Percentiles rank a stretch among this genome's conserved stretches.
phyloP scores from a whole-genome alignment of 2,113 vertebrate species.

The Cephalopterus ornatus region DNA sequence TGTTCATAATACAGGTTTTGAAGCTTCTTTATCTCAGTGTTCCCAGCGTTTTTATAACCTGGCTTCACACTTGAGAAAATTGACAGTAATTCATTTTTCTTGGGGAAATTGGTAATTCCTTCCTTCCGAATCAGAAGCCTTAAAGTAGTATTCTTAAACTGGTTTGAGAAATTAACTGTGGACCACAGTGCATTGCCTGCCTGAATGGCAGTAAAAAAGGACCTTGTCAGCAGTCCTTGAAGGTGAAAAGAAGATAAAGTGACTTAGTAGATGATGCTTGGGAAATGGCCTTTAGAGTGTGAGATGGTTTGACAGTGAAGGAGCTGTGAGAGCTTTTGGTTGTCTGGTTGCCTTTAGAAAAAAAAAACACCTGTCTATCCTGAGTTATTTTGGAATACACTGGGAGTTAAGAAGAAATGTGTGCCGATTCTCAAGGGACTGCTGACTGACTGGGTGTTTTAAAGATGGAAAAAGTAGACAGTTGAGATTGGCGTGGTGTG shows the following conservation, averaged over 20 bases:
- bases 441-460: not conserved
- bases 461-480: not conserved
- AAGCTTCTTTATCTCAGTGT: not conserved
- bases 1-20: not conserved
- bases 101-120: not conserved
- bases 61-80: not conserved
- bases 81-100: not conserved
- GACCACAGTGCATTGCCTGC: not conserved
- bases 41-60: not conserved
- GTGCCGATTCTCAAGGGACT: not conserved
- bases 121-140: not conserved
- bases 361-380: not conserved
- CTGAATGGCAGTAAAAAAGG: not conserved
- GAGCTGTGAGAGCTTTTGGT: not conserved
- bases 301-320: not conserved
- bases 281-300: not conserved
- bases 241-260: not conserved
- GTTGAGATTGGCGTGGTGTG: not conserved
- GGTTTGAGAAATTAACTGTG: not conserved
- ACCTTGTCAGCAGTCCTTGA: not conserved
- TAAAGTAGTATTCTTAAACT: not conserved
- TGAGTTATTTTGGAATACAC: not conserved
- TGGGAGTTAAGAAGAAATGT: not conserved
- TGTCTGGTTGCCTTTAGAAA: not conserved
- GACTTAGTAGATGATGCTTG: not conserved